A percentile compares a stretch with the other conserved stretches of the same genome.
Evolutionary conservation across 30 jellyfish, hydroid and myxozoan genomes (phyloP).

Genomic region (Mastigias papua): DNA sequence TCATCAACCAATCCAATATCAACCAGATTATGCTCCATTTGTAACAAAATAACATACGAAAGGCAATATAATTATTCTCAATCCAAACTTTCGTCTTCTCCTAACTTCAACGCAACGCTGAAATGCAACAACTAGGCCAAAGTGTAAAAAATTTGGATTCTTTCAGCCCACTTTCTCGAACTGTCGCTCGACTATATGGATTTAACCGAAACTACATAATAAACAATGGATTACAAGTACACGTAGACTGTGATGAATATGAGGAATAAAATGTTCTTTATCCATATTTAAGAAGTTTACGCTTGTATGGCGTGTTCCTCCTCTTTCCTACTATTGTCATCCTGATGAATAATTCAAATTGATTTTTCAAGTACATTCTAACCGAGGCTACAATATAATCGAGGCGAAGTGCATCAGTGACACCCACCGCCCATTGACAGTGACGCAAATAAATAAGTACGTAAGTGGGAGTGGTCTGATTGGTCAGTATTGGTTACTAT

Average conservation of each 20-base stretch:
- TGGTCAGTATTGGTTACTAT: too few species aligned
- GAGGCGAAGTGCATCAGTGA: neutral
- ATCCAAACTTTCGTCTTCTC: neutral
- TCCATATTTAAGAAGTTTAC: conserved; percentile 42
- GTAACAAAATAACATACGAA: neutral
- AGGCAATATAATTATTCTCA: neutral
- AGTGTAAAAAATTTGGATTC: neutral
- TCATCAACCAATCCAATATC: conserved; percentile 48
- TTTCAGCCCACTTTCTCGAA: neutral
- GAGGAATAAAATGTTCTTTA: neutral
- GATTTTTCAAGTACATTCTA: neutral
- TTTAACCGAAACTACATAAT: neutral
- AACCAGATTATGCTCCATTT: conserved; percentile 63
- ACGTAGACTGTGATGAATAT: neutral
- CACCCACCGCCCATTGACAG: too few species aligned
- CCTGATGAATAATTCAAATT: conserved; percentile 38
- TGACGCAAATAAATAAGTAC: too few species aligned
- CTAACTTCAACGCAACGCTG: neutral
- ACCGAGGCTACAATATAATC: conserved; percentile 24
- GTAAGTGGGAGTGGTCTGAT: too few species aligned
- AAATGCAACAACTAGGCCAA: neutral
- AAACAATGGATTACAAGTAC: neutral
- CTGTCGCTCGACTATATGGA: neutral
- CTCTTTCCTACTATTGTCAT: conserved; percentile 38
- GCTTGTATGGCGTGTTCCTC: conserved; percentile 51